These are phyloP conservation scores for Eupristina koningsbergeri DNA, from an alignment of 1,140 invertebrate species.

Conservation along the genomic window DNA sequence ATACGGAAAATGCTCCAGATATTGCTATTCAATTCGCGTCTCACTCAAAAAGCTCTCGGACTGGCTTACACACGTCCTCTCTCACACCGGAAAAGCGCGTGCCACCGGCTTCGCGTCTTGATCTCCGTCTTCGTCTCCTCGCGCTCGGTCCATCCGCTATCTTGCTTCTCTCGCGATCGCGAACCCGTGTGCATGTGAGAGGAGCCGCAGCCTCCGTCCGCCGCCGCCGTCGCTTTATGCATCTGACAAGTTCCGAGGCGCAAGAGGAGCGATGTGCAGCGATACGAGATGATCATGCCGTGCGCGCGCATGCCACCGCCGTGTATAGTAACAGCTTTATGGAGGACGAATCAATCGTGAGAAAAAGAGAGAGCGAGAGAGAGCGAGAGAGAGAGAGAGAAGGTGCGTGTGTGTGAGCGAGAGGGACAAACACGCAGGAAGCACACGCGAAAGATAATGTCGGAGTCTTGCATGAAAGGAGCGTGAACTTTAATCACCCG, in stretches of 20 bases:
- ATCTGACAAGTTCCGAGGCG: background rate
- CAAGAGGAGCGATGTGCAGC: background rate
- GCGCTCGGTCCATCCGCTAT: too few relatives aligned
- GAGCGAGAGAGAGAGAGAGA: background rate
- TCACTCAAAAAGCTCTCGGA: too few relatives aligned
- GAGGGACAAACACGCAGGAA: background rate
- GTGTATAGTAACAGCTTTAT: background rate
- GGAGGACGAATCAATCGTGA: constrained; percentile 22
- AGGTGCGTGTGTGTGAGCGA: too few relatives aligned
- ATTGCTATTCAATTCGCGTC: too few relatives aligned
- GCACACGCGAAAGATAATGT: background rate
- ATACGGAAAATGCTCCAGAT: too few relatives aligned
- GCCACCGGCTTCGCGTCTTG: background rate
- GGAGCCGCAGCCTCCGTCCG: too few relatives aligned
- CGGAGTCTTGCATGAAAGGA: background rate
- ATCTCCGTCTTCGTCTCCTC: background rate
- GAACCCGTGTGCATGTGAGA: background rate
- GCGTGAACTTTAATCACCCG: background rate
- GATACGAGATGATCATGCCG: background rate
- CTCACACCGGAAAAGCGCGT: background rate
- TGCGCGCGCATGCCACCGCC: background rate
- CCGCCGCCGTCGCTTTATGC: background rate
- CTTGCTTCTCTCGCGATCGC: background rate
- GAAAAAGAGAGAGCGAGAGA: background rate
- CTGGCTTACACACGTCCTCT: too few relatives aligned